Percentiles rank a stretch among this genome's conserved stretches.
phyloP scores from a whole-genome alignment of 2,888 invertebrate genomes.

The Thecophora atra region DNA sequence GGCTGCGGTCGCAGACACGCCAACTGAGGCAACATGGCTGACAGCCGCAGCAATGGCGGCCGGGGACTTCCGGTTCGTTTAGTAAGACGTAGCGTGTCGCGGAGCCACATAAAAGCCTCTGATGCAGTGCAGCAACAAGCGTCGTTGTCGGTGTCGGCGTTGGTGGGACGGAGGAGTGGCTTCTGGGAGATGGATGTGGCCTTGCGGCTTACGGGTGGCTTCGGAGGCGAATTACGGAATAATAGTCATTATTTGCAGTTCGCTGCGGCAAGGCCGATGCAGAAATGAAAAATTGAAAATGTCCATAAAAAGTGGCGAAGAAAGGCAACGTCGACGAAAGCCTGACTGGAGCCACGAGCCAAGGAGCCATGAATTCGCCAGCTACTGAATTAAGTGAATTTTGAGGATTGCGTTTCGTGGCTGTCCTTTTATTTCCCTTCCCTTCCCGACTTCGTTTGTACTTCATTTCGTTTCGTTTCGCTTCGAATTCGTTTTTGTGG shows the following conservation, averaged over 20 bases:
- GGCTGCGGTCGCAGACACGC: constrained; percentile 30
- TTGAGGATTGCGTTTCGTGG: constrained; percentile 29
- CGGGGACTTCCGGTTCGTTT: constrained; percentile 53
- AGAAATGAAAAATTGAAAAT: constrained; percentile 28
- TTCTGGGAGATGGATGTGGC: constrained; percentile 24
- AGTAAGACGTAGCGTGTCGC: constrained; percentile 19
- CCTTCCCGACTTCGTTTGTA: neutral
- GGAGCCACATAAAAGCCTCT: neutral
- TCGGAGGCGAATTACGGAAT: constrained; percentile 36
- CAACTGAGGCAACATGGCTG: constrained; percentile 34
- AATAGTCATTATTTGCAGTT: constrained; percentile 38
- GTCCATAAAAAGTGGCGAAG: constrained; percentile 9
- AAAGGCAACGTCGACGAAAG: neutral
- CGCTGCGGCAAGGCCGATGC: constrained; percentile 35
- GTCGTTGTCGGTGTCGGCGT: neutral
- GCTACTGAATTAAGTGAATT: constrained; percentile 31
- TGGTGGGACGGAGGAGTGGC: neutral
- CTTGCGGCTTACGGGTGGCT: constrained; percentile 32
- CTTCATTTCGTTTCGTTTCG: neutral
- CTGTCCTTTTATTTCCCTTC: constrained; percentile 33
- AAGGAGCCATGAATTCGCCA: constrained; percentile 20
- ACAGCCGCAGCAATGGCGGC: constrained; percentile 33
- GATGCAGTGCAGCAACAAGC: constrained; percentile 2
- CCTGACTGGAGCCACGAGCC: constrained; percentile 6
- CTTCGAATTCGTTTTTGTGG: constrained; percentile 20